Evolutionary conservation across 2,888 invertebrate genomes (phyloP).

Genomic region (Platycheirus albimanus): DNA sequence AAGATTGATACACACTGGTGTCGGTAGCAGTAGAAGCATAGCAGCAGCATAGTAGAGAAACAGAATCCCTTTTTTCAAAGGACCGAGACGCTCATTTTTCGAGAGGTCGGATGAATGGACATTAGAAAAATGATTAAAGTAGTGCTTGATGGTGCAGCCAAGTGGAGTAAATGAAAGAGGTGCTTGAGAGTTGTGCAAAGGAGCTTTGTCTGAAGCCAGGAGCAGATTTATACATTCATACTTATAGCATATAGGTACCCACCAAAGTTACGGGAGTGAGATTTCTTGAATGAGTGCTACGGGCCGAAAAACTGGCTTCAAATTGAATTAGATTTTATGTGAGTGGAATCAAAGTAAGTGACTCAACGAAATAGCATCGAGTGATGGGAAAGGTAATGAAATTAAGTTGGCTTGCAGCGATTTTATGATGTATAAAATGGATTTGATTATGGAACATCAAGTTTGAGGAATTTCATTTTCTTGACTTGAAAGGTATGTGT

Average conservation of each 20-base stretch:
- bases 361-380: constrained; percentile 19
- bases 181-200: constrained; percentile 23
- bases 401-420: constrained; percentile 16
- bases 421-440: not conserved
- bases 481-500: too few species aligned
- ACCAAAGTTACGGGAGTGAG: constrained; percentile 19
- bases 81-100: constrained; percentile 15
- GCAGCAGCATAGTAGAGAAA: constrained; percentile 19
- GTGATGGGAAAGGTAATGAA: constrained; percentile 5
- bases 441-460: constrained; percentile 10
- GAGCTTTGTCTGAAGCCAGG: not conserved
- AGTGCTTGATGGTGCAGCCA: constrained; percentile 37
- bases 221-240: not conserved
- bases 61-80: constrained; percentile 22
- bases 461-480: too few species aligned
- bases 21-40: not conserved
- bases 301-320: constrained; percentile 21
- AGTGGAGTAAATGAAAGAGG: constrained; percentile 31
- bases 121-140: constrained; percentile 54
- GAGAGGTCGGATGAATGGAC: constrained; percentile 56
- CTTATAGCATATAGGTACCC: too few species aligned
- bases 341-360: constrained; percentile 39
- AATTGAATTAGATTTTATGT: constrained; percentile 49
- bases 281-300: constrained; percentile 35
- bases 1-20: constrained; percentile 52